Percentiles rank a stretch among this genome's conserved stretches.
Evolutionary conservation across 2,888 invertebrate genomes (phyloP).

Genomic region (Napeogenes sylphis): DNA sequence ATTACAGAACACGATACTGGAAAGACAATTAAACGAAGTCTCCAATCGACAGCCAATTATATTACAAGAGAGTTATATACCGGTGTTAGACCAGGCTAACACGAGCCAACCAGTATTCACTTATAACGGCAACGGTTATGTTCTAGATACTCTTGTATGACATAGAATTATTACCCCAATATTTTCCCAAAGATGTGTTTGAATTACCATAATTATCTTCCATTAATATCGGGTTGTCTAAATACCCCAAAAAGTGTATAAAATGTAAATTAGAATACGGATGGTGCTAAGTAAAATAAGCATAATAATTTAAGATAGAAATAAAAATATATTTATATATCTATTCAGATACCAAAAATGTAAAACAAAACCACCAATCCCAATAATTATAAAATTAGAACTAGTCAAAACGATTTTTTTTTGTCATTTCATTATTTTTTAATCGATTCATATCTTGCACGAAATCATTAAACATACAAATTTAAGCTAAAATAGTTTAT

Average conservation of each 20-base stretch:
- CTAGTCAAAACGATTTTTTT: constrained; percentile 52
- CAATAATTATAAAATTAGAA: constrained; percentile 54
- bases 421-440: constrained; percentile 11
- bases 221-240: constrained; percentile 9
- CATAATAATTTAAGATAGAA: constrained; percentile 29
- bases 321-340: constrained; percentile 39
- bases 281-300: constrained; percentile 41
- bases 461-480: constrained; percentile 1
- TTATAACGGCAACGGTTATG: constrained; percentile 50
- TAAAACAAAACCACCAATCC: constrained; percentile 66
- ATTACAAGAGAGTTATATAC: constrained; percentile 68
- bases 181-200: constrained; percentile 49
- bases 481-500: background rate
- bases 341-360: constrained; percentile 66
- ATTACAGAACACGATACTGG: constrained; percentile 67
- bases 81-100: constrained; percentile 59
- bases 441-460: constrained; percentile 3
- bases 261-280: constrained; percentile 29
- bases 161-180: constrained; percentile 40
- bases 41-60: constrained; percentile 69
- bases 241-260: constrained; percentile 33
- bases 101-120: constrained; percentile 37
- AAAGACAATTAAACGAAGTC: constrained; percentile 67
- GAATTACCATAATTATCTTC: constrained; percentile 47
- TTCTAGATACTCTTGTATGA: constrained; percentile 73